phyloP scores from a whole-genome alignment of 2,888 invertebrate genomes.

The Itoplectis maculator region DNA sequence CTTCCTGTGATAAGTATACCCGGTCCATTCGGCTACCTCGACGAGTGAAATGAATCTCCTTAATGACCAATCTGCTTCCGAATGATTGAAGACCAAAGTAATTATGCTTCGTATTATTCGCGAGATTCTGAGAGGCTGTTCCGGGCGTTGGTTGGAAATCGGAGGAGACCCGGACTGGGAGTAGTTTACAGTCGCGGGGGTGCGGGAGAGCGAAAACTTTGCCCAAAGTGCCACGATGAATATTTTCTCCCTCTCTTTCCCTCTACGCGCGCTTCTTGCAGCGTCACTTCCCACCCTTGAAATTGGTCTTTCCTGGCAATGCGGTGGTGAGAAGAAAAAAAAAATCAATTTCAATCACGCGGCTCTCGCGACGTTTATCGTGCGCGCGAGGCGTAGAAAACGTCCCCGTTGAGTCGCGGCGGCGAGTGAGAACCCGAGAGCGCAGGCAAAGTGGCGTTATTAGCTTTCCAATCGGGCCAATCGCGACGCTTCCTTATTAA shows the following conservation, averaged over 20 bases:
- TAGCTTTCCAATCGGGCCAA: slow-evolving; percentile 81
- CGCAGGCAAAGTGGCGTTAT: slow-evolving; percentile 74
- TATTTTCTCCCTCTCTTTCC: slow-evolving; percentile 65
- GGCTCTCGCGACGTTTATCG: slow-evolving; percentile 63
- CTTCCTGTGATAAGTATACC: not conserved
- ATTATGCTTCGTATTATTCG: slow-evolving; percentile 47
- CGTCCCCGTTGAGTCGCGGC: not conserved
- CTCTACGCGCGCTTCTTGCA: no score
- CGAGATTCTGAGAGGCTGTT: not conserved
- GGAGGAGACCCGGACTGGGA: not conserved
- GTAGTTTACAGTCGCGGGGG: not conserved
- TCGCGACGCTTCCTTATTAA: slow-evolving; percentile 78
- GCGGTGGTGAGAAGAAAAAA: slow-evolving; percentile 52
- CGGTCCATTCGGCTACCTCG: not conserved
- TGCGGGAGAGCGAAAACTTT: slow-evolving; percentile 38
- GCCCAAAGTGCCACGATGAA: slow-evolving; percentile 64
- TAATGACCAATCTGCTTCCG: slow-evolving; percentile 13
- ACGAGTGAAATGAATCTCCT: not conserved
- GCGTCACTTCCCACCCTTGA: slow-evolving; percentile 29
- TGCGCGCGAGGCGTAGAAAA: slow-evolving; percentile 34
- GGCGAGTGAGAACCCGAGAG: not conserved
- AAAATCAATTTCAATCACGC: slow-evolving; percentile 79
- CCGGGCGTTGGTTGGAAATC: not conserved
- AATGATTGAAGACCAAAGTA: slow-evolving; percentile 53
- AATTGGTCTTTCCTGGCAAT: slow-evolving; percentile 59